phyloP scores from a whole-genome alignment of 2,888 invertebrate genomes.

The Endotricha flammealis region DNA sequence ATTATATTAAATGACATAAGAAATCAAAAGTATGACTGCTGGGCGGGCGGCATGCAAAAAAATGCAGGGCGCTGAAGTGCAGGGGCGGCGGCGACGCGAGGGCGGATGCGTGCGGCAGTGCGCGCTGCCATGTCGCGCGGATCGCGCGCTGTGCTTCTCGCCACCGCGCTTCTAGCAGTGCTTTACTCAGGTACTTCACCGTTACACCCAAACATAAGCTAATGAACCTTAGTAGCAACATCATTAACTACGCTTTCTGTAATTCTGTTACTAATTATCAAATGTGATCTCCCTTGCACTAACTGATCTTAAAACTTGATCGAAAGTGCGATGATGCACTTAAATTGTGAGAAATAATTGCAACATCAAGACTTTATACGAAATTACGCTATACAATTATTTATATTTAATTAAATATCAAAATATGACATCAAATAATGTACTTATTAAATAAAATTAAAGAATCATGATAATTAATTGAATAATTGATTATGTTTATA shows the following conservation, averaged over 20 bases:
- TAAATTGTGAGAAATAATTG: too few species aligned
- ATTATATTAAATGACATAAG: not conserved
- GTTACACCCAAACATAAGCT: conserved; percentile 7
- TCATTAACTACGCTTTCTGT: not conserved
- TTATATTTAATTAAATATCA: conserved; percentile 4
- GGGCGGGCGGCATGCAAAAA: conserved; percentile 20
- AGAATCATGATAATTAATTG: too few species aligned
- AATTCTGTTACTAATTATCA: too few species aligned
- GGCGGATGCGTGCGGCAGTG: conserved; percentile 55
- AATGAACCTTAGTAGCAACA: not conserved
- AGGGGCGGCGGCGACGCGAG: too few species aligned
- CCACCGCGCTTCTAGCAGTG: conserved; percentile 54
- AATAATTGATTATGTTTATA: too few species aligned
- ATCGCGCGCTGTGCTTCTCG: conserved; percentile 56
- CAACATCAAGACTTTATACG: too few species aligned
- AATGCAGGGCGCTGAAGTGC: conserved; percentile 24
- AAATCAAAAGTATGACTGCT: conserved; percentile 12
- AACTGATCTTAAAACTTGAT: conserved; percentile 6
- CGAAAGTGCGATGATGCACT: conserved; percentile 4
- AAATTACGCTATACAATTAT: too few species aligned
- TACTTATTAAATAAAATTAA: too few species aligned
- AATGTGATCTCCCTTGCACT: too few species aligned
- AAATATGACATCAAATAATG: not conserved
- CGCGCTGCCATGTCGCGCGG: conserved; percentile 68
- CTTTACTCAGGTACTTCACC: conserved; percentile 63